A percentile compares a stretch with the other conserved stretches of the same genome.
These are phyloP conservation scores for Struthio camelus DNA, from an alignment of 2,113 vertebrate genomes.

Conservation along the genomic window DNA sequence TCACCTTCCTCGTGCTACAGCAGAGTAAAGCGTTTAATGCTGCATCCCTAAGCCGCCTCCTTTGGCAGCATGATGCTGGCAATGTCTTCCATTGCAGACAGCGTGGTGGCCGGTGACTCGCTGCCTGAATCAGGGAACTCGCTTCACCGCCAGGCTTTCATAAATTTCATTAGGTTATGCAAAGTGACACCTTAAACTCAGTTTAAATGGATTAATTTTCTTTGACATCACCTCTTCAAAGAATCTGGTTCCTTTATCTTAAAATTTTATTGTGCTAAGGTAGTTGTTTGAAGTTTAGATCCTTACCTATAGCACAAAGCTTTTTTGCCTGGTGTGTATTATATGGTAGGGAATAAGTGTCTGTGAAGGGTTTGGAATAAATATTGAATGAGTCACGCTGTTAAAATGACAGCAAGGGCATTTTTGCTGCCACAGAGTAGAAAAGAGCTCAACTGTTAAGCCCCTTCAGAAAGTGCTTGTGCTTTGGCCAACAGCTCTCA, in stretches of 20 bases:
- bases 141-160: not conserved
- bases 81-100: not conserved
- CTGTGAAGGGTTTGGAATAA: not conserved
- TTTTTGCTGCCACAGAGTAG: not conserved
- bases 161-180: not conserved
- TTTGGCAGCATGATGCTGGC: not conserved
- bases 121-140: not conserved
- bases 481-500: not conserved
- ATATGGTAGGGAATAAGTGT: not conserved
- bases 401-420: not conserved
- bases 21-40: rapidly evolving
- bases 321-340: not conserved
- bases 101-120: not conserved
- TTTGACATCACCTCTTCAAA: not conserved
- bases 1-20: not conserved
- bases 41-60: rapidly evolving
- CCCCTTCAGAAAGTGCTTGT: not conserved
- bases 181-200: not conserved
- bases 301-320: not conserved
- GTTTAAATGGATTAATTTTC: not conserved
- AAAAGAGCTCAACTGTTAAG: not conserved
- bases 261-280: not conserved
- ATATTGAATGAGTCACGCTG: not conserved
- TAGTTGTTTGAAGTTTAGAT: not conserved
- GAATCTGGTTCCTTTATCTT: not conserved